phyloP scores from a whole-genome alignment of 2,113 vertebrate species.

The Siniperca knerii region DNA sequence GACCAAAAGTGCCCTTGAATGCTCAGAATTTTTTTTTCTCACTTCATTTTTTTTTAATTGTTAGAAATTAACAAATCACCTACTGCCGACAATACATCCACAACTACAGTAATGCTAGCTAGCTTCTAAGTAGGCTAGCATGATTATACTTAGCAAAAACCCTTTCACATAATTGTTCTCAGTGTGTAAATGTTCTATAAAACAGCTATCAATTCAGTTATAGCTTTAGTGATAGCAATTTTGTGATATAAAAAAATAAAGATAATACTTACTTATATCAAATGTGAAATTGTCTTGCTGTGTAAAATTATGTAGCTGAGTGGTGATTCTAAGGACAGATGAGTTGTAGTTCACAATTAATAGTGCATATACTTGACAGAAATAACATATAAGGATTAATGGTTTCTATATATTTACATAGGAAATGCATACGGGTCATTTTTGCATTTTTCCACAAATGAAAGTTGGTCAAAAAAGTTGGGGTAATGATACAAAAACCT shows the following conservation, averaged over 20 bases:
- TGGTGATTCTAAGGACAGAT: background rate
- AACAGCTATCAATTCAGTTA: background rate
- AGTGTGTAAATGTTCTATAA: too few relatives aligned
- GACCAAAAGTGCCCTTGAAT: too few relatives aligned
- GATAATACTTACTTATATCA: background rate
- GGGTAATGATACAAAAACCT: background rate
- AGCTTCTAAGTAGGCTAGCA: too few relatives aligned
- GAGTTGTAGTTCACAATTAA: background rate
- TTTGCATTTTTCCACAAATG: background rate
- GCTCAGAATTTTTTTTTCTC: too few relatives aligned
- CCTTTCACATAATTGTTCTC: background rate
- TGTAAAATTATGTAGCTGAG: background rate
- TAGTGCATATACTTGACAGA: background rate
- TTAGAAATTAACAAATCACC: too few relatives aligned
- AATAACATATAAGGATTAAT: background rate
- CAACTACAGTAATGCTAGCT: too few relatives aligned
- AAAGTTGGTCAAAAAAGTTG: background rate
- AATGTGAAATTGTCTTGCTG: background rate
- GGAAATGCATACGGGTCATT: background rate
- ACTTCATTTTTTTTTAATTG: too few relatives aligned
- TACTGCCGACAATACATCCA: too few relatives aligned
- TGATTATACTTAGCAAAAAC: background rate
- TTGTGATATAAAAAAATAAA: background rate
- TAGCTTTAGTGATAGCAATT: background rate
- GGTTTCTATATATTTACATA: background rate